Percentiles rank a stretch among this genome's conserved stretches.
Evolutionary conservation across 2,113 vertebrate species (phyloP).

Genomic region (Microtus pennsylvanicus): DNA sequence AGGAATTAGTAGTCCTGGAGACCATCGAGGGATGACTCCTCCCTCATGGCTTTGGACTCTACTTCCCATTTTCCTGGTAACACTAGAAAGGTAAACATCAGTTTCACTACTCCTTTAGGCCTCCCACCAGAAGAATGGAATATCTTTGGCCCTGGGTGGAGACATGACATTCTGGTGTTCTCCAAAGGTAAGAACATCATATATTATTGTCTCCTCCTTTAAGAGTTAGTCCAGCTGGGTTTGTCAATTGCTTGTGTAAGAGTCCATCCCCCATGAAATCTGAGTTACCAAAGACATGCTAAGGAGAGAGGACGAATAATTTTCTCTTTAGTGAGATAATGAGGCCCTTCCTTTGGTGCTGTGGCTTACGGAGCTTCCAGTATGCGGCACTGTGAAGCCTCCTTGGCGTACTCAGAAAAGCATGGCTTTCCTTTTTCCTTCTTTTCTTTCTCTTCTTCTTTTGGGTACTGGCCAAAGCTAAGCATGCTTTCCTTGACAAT

Average conservation of each 20-base stretch:
- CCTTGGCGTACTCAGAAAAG: not conserved
- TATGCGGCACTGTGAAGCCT: not conserved
- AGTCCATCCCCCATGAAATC: not conserved
- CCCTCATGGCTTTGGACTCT: not conserved
- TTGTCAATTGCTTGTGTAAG: not conserved
- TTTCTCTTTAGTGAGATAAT: not conserved
- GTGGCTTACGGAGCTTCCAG: not conserved
- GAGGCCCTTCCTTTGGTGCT: not conserved
- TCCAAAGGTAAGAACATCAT: not conserved
- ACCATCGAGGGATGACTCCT: not conserved
- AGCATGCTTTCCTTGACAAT: not conserved
- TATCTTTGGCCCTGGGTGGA: not conserved
- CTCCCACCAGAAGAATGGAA: not conserved
- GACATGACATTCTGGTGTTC: not conserved
- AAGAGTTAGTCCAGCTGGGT: not conserved
- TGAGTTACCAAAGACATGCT: not conserved
- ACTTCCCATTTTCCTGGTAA: not conserved
- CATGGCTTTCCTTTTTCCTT: not conserved
- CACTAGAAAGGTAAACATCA: not conserved
- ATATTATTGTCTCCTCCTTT: not conserved
- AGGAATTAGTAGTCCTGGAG: not conserved
- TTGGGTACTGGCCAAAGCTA: not conserved
- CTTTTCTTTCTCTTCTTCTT: not conserved
- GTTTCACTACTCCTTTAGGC: not conserved
- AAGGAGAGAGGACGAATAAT: not conserved